Evolutionary conservation across 2,113 vertebrate genomes (phyloP).

Genomic region (Tamias sibiricus): DNA sequence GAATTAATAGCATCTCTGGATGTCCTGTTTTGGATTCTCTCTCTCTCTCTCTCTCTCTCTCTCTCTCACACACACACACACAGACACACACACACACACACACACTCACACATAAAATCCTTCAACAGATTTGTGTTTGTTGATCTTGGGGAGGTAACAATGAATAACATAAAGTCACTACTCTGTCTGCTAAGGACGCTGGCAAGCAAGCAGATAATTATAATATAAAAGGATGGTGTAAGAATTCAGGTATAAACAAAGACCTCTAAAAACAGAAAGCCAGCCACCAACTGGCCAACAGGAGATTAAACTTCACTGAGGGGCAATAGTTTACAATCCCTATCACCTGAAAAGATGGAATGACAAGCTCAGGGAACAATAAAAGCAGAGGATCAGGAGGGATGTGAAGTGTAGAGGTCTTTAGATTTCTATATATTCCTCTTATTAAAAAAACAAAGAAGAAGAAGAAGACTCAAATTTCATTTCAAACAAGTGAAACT

Average conservation of each 20-base stretch:
- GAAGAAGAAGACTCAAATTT: background rate
- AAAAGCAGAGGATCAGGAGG: background rate
- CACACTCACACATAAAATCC: background rate
- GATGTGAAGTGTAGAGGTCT: background rate
- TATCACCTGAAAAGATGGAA: background rate
- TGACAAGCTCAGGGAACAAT: background rate
- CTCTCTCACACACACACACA: background rate
- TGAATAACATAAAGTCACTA: background rate
- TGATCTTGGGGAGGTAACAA: background rate
- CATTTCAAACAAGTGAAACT: conserved; percentile 17
- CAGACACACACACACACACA: background rate
- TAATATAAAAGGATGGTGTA: conserved; percentile 7
- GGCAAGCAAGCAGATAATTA: conserved; percentile 43
- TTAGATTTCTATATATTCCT: background rate
- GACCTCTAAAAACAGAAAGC: conserved; percentile 4
- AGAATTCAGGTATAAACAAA: conserved; percentile 50
- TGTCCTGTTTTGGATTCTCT: background rate
- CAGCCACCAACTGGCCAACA: background rate
- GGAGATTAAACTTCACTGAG: background rate
- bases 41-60: background rate
- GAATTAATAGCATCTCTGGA: conserved; percentile 10
- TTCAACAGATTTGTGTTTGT: conserved; percentile 20
- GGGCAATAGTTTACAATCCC: background rate
- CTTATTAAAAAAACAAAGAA: background rate
- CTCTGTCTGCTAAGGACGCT: background rate